Evolutionary conservation across 2,797 vertebrate species (phyloP).

Genomic region (Tiaroga cobitis): DNA sequence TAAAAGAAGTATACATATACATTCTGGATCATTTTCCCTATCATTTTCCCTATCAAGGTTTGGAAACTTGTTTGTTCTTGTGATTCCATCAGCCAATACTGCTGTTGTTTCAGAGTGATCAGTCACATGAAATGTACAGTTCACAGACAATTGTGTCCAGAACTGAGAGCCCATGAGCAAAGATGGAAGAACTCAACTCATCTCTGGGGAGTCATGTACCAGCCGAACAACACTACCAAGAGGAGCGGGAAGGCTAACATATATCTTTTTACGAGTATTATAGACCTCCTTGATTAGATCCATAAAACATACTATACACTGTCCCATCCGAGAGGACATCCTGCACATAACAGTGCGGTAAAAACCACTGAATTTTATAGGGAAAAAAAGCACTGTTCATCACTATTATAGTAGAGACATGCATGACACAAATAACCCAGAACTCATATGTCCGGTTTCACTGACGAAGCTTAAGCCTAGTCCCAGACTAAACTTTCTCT

Average conservation of each 20-base stretch:
- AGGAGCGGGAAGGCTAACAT: background rate
- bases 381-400: background rate
- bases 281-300: background rate
- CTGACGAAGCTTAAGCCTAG: background rate
- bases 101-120: constrained; percentile 3
- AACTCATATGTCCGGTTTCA: background rate
- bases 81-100: background rate
- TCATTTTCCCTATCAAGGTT: background rate
- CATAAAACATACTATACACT: background rate
- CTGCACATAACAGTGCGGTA: background rate
- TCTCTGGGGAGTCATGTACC: background rate
- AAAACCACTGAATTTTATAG: background rate
- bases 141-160: constrained; percentile 7
- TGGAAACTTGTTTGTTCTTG: background rate
- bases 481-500: background rate
- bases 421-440: background rate
- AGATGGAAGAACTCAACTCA: background rate
- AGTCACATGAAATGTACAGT: background rate
- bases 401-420: background rate
- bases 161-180: background rate
- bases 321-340: background rate
- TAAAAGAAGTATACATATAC: background rate
- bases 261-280: constrained; percentile 5
- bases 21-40: background rate
- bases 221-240: background rate